Evolutionary conservation across 2,888 invertebrate genomes (phyloP), one percentile per base, ranked within the genome.

Genomic region (Drosophila paramelanica): DNA sequence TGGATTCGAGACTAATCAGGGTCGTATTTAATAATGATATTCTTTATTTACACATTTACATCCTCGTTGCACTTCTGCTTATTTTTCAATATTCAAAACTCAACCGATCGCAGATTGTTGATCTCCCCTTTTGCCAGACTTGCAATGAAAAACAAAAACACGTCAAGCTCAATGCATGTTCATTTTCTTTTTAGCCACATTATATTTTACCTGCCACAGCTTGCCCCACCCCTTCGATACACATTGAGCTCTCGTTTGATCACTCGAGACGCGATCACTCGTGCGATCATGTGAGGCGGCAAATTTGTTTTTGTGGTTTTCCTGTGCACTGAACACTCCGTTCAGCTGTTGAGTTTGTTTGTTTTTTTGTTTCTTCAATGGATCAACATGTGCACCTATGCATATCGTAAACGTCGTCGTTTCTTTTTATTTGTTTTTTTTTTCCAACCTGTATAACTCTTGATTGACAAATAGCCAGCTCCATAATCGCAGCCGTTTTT

Each of bases 231-330:
- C 38, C 49, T 31, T 31, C 47, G 10, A n/a, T 27, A 17, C 45
- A 33, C 47, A 50, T 42, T 41, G 46, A 52, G 45, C 47, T 53
- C 50, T 62, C 42, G 31, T 31, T 41, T 20, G 57, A 66, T 62
- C 74, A 67, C 25, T 39, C 39, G 41, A 78, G 62, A 61, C 78
- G 73, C 64, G 74, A 66, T 74, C 83, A 76, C 72, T 79, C 75
- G 81, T 79, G 77, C 86, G 77, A 90, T 91, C 91, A 91, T 91
- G 91, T 91, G 91, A 91, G 91, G 91, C 91, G 91, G 90, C 78
- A 91, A 91, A 91, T 90, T 91, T 91, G 90, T 91, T 92, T 92
- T 85, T 92, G 91, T 88, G 91, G 91, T 91, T 91, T 91, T 92
- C 92, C 91, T 92, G 92, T 88, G 71, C 76, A 41, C 43, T 43